A percentile compares a stretch with the other conserved stretches of the same genome.
phyloP scores from a whole-genome alignment of 2,797 vertebrate genomes.

The Lepus oiostolus region DNA sequence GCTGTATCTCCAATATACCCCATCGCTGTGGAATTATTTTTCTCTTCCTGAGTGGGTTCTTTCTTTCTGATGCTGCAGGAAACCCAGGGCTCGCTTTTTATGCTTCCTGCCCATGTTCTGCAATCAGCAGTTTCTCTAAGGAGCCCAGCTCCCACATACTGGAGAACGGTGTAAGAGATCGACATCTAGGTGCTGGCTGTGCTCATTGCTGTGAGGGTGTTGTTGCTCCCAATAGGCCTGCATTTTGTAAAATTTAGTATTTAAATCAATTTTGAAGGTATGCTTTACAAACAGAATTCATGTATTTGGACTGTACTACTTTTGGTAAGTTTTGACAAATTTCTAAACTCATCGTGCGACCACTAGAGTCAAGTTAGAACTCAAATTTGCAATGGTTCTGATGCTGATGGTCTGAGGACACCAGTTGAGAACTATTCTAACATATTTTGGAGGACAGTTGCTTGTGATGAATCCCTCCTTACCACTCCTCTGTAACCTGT shows the following conservation, averaged over 20 bases:
- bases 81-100: neutral
- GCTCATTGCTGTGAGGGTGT: neutral
- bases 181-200: neutral
- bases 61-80: neutral
- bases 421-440: neutral
- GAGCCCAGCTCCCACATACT: neutral
- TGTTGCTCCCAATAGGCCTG: neutral
- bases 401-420: neutral
- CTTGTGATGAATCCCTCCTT: neutral
- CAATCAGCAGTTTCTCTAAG: neutral
- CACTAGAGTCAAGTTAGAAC: neutral
- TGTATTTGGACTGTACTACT: neutral
- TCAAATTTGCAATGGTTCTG: neutral
- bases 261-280: neutral
- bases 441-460: neutral
- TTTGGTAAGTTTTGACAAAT: conserved; percentile 18
- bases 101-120: neutral
- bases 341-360: neutral
- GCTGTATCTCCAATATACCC: neutral
- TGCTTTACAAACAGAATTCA: neutral
- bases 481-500: neutral
- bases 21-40: neutral
- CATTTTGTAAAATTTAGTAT: conserved; percentile 13
- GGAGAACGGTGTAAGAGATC: neutral
- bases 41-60: neutral